Base-by-base conservation (phyloP, 2,888 invertebrate genomes). In the Agonopterix arenella region DNA sequence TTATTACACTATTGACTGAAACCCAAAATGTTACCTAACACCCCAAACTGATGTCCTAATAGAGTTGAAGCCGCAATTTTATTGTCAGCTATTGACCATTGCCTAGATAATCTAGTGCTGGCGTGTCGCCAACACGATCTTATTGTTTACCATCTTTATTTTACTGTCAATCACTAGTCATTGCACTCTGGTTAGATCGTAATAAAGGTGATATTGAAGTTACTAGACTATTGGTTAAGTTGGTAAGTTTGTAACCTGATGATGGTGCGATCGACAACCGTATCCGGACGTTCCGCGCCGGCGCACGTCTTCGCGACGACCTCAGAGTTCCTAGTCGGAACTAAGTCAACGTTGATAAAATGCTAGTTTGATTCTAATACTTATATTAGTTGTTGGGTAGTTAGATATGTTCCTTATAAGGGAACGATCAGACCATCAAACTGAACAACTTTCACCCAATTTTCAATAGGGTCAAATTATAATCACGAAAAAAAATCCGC, bases 231-330 rank as follows among this genome's bases (percentile, higher is more conserved):
- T 16, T 45, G 36, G 43, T 36, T 59, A 63, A 53, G 49, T 62
- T 66, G 57, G 65, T 64, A 28, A 47, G 52, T 51, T 50, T 58
- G 81, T 76, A 81, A 82, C 71, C 63, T 57, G 79, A 82, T 72
- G 78, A 79, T 60, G 58, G 61, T 55, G 64, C 65, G 73, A 71
- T 72, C 76, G 70, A 61, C 69, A 59, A 70, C 70, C 78, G 78
- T 80, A 73, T 83, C 85, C 68, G 65, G 58, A 64, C 82, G 83
- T 83, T 80, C 76, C 78, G 80, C 73, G 71, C 68, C 71, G 62
- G 68, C 53, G 59, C 37, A 36, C 37, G 68, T 61, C 66, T 65
- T 57, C 68, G 63, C 68, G 63, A 69, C 68, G 68, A 68, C 65
- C 68, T 57, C 66, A 51, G 51, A 52, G 62, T 60, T 59, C 71